These are phyloP conservation scores for Vanacampus margaritifer DNA, from an alignment of 2,113 vertebrate genomes.

Conservation along the genomic window DNA sequence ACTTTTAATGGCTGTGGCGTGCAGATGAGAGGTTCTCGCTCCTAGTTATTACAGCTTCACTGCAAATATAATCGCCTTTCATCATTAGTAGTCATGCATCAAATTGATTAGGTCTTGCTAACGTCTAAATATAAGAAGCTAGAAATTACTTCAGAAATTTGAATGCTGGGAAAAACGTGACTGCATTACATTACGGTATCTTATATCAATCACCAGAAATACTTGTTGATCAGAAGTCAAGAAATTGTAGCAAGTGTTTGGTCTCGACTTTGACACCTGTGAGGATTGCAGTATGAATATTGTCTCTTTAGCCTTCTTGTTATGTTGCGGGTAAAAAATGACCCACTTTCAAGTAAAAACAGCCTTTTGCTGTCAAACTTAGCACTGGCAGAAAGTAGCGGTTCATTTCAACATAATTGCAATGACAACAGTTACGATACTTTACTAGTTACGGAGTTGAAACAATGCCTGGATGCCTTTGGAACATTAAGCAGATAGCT, in stretches of 20 bases:
- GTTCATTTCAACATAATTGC: too few species aligned
- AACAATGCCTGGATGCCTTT: too few species aligned
- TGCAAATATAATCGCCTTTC: background rate
- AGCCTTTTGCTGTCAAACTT: too few species aligned
- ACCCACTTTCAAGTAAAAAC: too few species aligned
- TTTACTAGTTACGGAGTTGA: too few species aligned
- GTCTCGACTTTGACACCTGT: background rate
- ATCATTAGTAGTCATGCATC: background rate
- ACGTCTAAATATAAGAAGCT: too few species aligned
- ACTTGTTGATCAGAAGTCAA: background rate
- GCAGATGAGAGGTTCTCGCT: slow-evolving; percentile 9
- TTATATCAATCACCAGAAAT: background rate
- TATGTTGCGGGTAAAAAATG: too few species aligned
- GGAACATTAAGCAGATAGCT: too few species aligned
- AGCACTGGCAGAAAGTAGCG: too few species aligned
- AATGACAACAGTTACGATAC: too few species aligned
- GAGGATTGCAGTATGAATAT: background rate
- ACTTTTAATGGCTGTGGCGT: slow-evolving; percentile 27
- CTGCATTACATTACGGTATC: background rate
- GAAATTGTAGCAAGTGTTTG: background rate
- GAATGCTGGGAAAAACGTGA: background rate
- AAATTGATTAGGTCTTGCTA: background rate
- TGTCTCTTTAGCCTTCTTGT: too few species aligned
- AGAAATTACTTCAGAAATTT: background rate
- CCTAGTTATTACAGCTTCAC: background rate